Evolutionary conservation across 2,113 vertebrate genomes (phyloP).

Genomic region (Triplophysa tibetana): DNA sequence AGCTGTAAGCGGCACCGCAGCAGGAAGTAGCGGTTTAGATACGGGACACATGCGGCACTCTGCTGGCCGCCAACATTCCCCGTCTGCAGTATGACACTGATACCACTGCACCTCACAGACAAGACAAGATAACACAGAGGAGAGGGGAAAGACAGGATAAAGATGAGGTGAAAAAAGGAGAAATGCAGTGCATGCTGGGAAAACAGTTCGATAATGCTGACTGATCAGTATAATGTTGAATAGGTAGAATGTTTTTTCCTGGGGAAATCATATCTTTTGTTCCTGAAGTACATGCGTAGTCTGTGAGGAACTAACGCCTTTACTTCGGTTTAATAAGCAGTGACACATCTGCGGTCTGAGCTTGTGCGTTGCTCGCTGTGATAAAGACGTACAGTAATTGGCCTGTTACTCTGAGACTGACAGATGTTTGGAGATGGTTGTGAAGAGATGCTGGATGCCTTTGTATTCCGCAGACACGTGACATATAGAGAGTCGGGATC

Average conservation of each 20-base stretch:
- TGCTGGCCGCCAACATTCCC: constrained; percentile 13
- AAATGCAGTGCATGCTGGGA: constrained; percentile 8
- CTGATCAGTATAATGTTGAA: constrained; percentile 13
- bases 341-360: constrained; percentile 10
- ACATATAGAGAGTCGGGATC: not conserved
- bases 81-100: constrained; percentile 22
- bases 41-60: constrained; percentile 14
- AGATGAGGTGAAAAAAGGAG: not conserved
- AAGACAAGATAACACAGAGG: constrained; percentile 15
- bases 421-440: constrained; percentile 25
- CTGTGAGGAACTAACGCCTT: constrained; percentile 16
- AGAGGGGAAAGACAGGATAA: constrained; percentile 13
- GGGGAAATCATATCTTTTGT: constrained; percentile 12
- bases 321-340: constrained; percentile 8
- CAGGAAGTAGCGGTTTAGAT: constrained; percentile 30
- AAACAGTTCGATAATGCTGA: constrained; percentile 34
- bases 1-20: constrained; percentile 43
- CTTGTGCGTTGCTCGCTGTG: not conserved
- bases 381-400: constrained; percentile 16
- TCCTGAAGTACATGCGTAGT: not conserved
- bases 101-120: constrained; percentile 12
- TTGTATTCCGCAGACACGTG: not conserved
- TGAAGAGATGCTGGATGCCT: not conserved
- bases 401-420: constrained; percentile 1
- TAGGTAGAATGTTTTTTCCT: constrained; percentile 15